These are phyloP conservation scores for Carterocephalus palaemon DNA, from an alignment of 2,888 invertebrate species.

Conservation along the genomic window DNA sequence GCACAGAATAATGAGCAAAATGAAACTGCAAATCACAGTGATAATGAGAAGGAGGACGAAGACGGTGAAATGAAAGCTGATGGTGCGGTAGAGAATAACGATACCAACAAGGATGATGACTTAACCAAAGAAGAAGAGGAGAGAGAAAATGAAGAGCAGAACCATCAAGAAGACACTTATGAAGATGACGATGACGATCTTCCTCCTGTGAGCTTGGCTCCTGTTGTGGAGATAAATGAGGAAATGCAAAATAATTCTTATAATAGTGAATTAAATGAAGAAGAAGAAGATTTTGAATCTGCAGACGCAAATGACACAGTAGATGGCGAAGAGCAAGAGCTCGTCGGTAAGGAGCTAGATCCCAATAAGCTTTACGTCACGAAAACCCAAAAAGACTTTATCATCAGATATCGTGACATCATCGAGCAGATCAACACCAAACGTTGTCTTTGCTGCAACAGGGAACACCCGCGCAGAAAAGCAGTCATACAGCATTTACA, in stretches of 20 bases:
- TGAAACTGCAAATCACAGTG: constrained; percentile 42
- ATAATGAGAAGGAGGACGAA: constrained; percentile 42
- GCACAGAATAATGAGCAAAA: constrained; percentile 40
- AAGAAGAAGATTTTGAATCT: constrained; percentile 48
- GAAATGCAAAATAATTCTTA: constrained; percentile 62
- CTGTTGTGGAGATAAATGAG: constrained; percentile 70
- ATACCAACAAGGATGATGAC: constrained; percentile 35
- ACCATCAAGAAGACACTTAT: constrained; percentile 45
- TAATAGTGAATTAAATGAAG: constrained; percentile 58
- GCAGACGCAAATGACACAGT: constrained; percentile 49
- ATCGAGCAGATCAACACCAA: constrained; percentile 74
- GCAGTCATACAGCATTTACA: constrained; percentile 76
- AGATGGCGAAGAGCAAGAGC: constrained; percentile 37
- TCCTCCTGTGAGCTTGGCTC: constrained; percentile 53
- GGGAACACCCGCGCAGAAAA: constrained; percentile 70
- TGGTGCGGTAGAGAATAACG: constrained; percentile 45
- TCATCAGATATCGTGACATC: constrained; percentile 63
- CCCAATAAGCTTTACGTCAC: constrained; percentile 66
- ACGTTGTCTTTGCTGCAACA: constrained; percentile 69
- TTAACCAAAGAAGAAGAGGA: constrained; percentile 37
- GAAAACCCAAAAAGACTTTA: constrained; percentile 68
- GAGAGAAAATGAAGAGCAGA: constrained; percentile 40
- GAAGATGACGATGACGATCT: constrained; percentile 60
- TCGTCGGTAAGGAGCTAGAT: constrained; percentile 52
- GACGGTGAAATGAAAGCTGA: constrained; percentile 38